Evolutionary conservation across 1,140 invertebrate species (phyloP).

Genomic region (Trissolcus basalis): DNA sequence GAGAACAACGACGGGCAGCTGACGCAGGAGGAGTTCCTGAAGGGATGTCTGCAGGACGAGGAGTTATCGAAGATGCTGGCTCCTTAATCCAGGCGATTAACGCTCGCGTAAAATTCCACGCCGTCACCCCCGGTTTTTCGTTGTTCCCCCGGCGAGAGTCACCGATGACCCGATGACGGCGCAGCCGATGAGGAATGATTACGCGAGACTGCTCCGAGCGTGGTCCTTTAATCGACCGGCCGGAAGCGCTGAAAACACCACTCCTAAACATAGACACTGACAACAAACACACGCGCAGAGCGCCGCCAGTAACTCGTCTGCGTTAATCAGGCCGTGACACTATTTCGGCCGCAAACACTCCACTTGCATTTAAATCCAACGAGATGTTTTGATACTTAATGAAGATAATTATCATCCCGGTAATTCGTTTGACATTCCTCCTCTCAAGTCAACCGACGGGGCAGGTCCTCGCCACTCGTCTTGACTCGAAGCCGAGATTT

Average conservation of each 20-base stretch:
- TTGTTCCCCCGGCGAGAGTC: neutral
- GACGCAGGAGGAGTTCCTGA: constrained; percentile 98
- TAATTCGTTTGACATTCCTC: constrained; percentile 19
- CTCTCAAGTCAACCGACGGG: too few species aligned
- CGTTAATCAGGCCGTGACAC: constrained; percentile 22
- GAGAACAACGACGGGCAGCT: constrained; percentile 98
- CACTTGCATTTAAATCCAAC: constrained; percentile 44
- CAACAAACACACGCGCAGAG: constrained; percentile 6
- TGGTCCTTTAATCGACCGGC: constrained; percentile 2
- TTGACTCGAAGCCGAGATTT: too few species aligned
- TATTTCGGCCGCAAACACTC: constrained; percentile 35
- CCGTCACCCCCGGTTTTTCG: constrained; percentile 19
- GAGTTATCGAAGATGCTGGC: constrained; percentile 96
- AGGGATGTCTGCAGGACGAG: constrained; percentile 98
- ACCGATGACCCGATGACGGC: constrained; percentile 27
- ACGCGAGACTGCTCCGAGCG: constrained; percentile 27
- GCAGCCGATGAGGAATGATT: constrained; percentile 37
- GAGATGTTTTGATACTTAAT: constrained; percentile 52
- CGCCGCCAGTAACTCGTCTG: neutral
- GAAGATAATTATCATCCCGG: constrained; percentile 34
- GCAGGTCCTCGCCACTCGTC: too few species aligned
- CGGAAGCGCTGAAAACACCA: neutral
- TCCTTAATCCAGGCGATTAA: constrained; percentile 81
- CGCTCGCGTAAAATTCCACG: constrained; percentile 48
- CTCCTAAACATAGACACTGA: neutral